Percentiles rank a stretch among this genome's conserved stretches.
These are phyloP conservation scores for Papilio helenus DNA, from an alignment of 1,140 invertebrate species.

Conservation along the genomic window DNA sequence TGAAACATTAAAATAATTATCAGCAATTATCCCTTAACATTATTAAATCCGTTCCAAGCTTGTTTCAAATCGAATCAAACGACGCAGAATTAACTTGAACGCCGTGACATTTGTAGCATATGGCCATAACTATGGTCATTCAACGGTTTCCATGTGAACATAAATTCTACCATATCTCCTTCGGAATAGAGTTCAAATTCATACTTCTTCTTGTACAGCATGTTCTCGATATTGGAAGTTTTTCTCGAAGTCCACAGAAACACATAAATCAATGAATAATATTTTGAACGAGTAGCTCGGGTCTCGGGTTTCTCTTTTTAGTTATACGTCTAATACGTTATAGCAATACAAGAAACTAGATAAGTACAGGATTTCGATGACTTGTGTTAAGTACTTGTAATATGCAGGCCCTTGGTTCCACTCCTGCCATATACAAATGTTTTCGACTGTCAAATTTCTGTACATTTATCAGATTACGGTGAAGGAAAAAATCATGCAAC, in stretches of 20 bases:
- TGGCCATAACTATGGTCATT: slow-evolving; percentile 39
- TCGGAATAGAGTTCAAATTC: slow-evolving; percentile 31
- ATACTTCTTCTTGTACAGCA: background rate
- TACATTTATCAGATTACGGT: too few species aligned
- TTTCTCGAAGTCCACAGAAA: slow-evolving; percentile 32
- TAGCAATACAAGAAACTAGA: too few species aligned
- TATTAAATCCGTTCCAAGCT: slow-evolving; percentile 30
- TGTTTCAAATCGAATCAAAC: slow-evolving; percentile 20
- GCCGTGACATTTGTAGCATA: slow-evolving; percentile 46
- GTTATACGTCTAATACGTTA: background rate
- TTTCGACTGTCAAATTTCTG: too few species aligned
- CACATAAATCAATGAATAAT: slow-evolving; percentile 33
- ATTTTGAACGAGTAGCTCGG: background rate
- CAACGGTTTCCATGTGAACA: slow-evolving; percentile 26
- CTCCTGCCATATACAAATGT: too few species aligned
- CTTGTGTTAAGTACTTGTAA: too few species aligned
- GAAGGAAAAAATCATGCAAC: too few species aligned
- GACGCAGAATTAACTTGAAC: slow-evolving; percentile 38
- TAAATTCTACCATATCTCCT: slow-evolving; percentile 31
- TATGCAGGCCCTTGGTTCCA: too few species aligned
- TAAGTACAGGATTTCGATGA: too few species aligned
- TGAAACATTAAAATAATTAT: slow-evolving; percentile 24
- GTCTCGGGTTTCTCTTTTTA: background rate
- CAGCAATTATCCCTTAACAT: slow-evolving; percentile 31
- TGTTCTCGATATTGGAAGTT: slow-evolving; percentile 31